These are phyloP conservation scores for Drosophila fuyamai DNA, from an alignment of 1,140 invertebrate genomes.

Conservation along the genomic window DNA sequence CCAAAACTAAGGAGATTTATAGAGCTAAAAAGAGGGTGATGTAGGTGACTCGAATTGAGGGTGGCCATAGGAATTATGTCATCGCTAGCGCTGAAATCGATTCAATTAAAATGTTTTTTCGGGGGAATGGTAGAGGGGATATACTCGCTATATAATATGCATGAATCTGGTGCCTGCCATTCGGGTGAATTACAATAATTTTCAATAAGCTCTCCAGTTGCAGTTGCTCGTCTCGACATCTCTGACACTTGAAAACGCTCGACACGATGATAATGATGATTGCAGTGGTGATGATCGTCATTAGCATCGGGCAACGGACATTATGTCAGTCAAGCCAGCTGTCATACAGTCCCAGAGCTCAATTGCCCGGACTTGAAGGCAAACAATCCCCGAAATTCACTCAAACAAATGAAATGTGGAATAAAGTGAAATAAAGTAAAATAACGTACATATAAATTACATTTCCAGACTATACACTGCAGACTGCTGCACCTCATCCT, in stretches of 20 bases:
- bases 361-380: conserved; percentile 52
- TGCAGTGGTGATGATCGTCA: conserved; percentile 47
- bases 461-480: conserved; percentile 25
- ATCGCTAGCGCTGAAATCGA: conserved; percentile 56
- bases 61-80: conserved; percentile 69
- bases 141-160: not conserved
- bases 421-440: conserved; percentile 29
- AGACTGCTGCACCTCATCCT: conserved; percentile 39
- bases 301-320: conserved; percentile 63
- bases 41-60: conserved; percentile 56
- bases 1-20: conserved; percentile 43
- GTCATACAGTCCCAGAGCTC: conserved; percentile 61
- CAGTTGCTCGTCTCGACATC: conserved; percentile 26
- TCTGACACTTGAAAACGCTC: conserved; percentile 59
- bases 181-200: conserved; percentile 64
- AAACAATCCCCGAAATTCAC: conserved; percentile 56
- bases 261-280: conserved; percentile 42
- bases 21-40: conserved; percentile 21
- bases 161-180: conserved; percentile 55
- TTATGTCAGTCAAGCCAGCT: conserved; percentile 80
- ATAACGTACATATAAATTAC: conserved; percentile 47
- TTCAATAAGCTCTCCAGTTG: conserved; percentile 54
- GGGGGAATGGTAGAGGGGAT: conserved; percentile 11
- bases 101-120: conserved; percentile 74
- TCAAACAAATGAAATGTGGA: conserved; percentile 38